Percentiles rank a stretch among this genome's conserved stretches.
Conservation (phyloP, 2,113 vertebrate genomes). For the Callopanchax toddi region DNA sequence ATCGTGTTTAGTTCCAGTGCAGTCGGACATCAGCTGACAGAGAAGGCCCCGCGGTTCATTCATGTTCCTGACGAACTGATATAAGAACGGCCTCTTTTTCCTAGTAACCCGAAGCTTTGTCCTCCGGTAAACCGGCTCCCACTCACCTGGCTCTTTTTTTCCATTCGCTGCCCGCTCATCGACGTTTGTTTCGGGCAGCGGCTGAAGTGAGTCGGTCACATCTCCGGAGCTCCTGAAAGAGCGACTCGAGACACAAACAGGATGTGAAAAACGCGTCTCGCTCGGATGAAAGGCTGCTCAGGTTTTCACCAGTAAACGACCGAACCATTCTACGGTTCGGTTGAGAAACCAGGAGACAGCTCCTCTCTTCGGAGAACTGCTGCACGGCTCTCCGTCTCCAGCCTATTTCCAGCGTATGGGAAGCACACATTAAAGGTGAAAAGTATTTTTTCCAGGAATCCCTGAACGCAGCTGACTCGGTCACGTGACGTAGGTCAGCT, state of each 20-base stretch:
- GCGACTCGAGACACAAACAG: conserved; percentile 4
- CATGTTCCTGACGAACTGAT: not conserved
- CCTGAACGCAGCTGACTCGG: not conserved
- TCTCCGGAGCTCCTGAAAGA: not conserved
- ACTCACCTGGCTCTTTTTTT: conserved; percentile 10
- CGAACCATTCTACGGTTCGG: not conserved
- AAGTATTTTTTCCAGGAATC: not conserved
- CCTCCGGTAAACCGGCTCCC: not conserved
- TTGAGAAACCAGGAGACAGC: not conserved
- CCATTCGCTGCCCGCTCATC: not conserved
- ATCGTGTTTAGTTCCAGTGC: not conserved
- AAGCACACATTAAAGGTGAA: not conserved
- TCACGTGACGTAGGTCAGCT: conserved; percentile 62
- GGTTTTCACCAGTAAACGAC: no score
- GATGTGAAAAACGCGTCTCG: conserved; percentile 14
- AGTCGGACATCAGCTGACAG: not conserved
- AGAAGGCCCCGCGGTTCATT: not conserved
- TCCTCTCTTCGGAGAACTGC: not conserved
- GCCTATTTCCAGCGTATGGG: not conserved
- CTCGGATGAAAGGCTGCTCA: not conserved
- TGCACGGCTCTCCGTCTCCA: not conserved
- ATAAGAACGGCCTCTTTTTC: no score
- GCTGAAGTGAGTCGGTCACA: not conserved
- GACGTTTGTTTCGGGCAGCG: not conserved
- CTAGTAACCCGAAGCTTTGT: not conserved